Conservation (phyloP, 1,140 invertebrate genomes). For the Manduca sexta region DNA sequence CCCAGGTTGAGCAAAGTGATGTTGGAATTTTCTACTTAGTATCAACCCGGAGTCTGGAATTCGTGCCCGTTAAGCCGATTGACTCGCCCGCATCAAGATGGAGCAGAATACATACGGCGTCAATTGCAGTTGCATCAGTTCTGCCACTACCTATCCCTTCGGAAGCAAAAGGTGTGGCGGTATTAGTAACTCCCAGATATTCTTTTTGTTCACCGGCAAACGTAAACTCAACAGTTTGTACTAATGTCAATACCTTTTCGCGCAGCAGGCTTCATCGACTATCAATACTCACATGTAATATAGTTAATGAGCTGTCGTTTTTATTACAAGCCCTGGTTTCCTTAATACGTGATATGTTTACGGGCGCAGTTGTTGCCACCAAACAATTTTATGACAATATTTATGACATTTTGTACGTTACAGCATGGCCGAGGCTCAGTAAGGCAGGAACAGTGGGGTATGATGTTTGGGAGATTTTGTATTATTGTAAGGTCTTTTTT, state of each 20-base stretch:
- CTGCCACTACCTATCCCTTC: not conserved
- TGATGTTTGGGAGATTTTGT: no score
- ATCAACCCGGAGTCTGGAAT: no score
- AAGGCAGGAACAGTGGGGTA: no score
- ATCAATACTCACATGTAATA: not conserved
- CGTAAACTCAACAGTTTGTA: slow-evolving; percentile 16
- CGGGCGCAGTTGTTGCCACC: slow-evolving; percentile 19
- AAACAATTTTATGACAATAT: slow-evolving; percentile 65
- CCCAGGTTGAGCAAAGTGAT: no score
- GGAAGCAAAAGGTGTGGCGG: no score
- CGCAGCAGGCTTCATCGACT: no score
- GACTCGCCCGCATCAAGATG: no score
- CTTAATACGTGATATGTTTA: slow-evolving; percentile 48
- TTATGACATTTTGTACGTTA: slow-evolving; percentile 54
- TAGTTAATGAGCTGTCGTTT: slow-evolving; percentile 21
- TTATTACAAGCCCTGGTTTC: slow-evolving; percentile 17
- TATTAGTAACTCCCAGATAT: not conserved
- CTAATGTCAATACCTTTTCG: no score
- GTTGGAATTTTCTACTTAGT: no score
- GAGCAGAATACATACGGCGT: no score
- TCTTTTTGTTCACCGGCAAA: not conserved
- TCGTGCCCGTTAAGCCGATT: no score
- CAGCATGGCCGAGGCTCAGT: slow-evolving; percentile 10
- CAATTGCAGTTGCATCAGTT: not conserved
- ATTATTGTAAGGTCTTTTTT: no score